A percentile compares a stretch with the other conserved stretches of the same genome.
Conservation (phyloP, 2,888 invertebrate genomes). For the Dryobota labecula region DNA sequence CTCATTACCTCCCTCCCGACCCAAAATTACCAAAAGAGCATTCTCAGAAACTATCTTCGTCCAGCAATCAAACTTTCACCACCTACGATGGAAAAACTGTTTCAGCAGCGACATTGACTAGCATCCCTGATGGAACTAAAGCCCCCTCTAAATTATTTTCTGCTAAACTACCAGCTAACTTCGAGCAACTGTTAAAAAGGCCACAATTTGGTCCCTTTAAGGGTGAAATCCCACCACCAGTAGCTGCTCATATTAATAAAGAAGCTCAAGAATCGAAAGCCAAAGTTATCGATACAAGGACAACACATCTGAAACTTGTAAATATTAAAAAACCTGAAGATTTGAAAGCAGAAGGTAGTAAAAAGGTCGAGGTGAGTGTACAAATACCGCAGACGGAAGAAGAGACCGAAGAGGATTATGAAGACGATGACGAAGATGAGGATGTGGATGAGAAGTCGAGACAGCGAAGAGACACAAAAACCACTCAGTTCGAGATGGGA, state of each 20-base stretch:
- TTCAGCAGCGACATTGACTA: conserved; percentile 91
- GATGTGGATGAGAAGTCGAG: conserved; percentile 62
- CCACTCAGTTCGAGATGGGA: conserved; percentile 79
- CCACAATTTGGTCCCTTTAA: conserved; percentile 94
- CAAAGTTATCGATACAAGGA: conserved; percentile 58
- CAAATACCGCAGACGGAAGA: conserved; percentile 37
- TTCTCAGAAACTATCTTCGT: conserved; percentile 81
- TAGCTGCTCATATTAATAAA: conserved; percentile 75
- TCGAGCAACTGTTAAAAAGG: conserved; percentile 91
- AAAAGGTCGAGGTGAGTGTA: conserved; percentile 70
- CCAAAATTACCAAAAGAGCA: conserved; percentile 87
- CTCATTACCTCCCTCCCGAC: conserved; percentile 94
- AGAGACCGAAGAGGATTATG: conserved; percentile 62
- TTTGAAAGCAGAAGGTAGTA: conserved; percentile 76
- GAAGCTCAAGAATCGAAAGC: conserved; percentile 36
- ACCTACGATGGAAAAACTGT: conserved; percentile 95
- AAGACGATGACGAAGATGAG: conserved; percentile 68
- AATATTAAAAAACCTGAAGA: conserved; percentile 73
- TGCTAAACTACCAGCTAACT: conserved; percentile 83
- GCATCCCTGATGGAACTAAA: conserved; percentile 86
- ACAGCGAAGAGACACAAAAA: conserved; percentile 78
- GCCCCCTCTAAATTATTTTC: conserved; percentile 82
- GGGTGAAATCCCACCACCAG: conserved; percentile 92
- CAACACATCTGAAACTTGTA: conserved; percentile 84
- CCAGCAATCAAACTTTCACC: conserved; percentile 89